Conservation (phyloP, 2,797 vertebrate species). For the Rallus crepitans region DNA sequence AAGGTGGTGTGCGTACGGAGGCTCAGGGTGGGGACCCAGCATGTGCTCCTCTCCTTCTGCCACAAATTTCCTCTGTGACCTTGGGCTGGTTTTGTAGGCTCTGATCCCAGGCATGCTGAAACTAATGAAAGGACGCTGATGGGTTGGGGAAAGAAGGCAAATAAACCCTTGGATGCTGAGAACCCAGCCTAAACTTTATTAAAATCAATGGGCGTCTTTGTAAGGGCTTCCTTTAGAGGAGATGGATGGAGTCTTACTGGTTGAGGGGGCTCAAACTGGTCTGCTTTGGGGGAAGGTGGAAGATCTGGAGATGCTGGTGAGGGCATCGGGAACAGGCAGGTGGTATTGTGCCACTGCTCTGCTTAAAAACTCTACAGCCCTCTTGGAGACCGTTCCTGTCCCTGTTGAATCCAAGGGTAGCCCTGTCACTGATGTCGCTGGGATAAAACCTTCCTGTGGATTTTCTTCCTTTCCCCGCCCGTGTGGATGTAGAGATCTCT, state of each 20-base stretch:
- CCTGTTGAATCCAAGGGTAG: background rate
- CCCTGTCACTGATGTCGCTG: background rate
- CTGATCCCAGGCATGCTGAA: background rate
- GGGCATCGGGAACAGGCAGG: background rate
- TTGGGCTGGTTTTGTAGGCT: background rate
- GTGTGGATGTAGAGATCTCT: background rate
- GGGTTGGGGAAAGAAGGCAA: background rate
- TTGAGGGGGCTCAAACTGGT: fast-evolving
- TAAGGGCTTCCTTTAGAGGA: background rate
- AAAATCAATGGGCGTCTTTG: background rate
- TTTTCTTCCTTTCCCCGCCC: background rate
- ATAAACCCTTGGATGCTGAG: background rate
- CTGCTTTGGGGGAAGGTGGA: background rate
- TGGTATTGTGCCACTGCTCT: background rate
- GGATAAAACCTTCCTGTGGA: background rate
- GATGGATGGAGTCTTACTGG: background rate
- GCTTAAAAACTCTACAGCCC: background rate
- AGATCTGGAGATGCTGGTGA: background rate
- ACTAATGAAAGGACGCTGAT: background rate
- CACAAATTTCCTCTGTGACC: background rate
- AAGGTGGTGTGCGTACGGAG: background rate
- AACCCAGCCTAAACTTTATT: background rate
- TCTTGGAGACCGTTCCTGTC: background rate
- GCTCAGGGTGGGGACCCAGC: background rate
- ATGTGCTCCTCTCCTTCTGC: background rate